Conservation (phyloP, 1,140 invertebrate species). For the Pseudomyrmex cubaensis region DNA sequence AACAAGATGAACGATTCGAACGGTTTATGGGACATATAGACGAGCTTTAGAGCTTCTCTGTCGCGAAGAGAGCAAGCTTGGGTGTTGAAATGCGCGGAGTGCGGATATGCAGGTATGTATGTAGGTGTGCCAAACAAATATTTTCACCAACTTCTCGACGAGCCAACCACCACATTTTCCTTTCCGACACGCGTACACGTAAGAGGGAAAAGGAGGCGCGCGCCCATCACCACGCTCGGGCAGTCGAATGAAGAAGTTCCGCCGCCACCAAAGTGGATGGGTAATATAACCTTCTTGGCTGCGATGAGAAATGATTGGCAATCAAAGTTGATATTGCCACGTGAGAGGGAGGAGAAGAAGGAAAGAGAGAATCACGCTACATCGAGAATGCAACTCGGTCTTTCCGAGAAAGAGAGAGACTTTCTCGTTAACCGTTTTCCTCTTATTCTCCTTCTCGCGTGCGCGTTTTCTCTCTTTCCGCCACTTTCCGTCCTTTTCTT, state of each 20-base stretch:
- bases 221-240: not conserved
- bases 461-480: not conserved
- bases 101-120: conserved; percentile 33
- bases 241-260: conserved; percentile 51
- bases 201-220: not conserved
- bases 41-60: not conserved
- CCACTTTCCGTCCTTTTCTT: not conserved
- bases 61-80: conserved; percentile 42
- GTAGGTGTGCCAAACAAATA: conserved; percentile 66
- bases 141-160: conserved; percentile 70
- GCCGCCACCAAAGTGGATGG: conserved; percentile 66
- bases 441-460: not conserved
- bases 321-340: conserved; percentile 77
- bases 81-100: conserved; percentile 43
- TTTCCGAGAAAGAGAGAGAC: conserved; percentile 45
- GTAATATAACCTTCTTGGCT: conserved; percentile 77
- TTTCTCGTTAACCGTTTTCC: conserved; percentile 65
- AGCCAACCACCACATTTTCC: conserved; percentile 38
- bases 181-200: not conserved
- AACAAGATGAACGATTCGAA: conserved; percentile 29
- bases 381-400: conserved; percentile 58
- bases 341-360: not conserved
- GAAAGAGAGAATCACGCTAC: conserved; percentile 8
- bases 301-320: conserved; percentile 79
- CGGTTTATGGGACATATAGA: not conserved